phyloP scores from a whole-genome alignment of 2,797 vertebrate species.

The Brotula barbata region DNA sequence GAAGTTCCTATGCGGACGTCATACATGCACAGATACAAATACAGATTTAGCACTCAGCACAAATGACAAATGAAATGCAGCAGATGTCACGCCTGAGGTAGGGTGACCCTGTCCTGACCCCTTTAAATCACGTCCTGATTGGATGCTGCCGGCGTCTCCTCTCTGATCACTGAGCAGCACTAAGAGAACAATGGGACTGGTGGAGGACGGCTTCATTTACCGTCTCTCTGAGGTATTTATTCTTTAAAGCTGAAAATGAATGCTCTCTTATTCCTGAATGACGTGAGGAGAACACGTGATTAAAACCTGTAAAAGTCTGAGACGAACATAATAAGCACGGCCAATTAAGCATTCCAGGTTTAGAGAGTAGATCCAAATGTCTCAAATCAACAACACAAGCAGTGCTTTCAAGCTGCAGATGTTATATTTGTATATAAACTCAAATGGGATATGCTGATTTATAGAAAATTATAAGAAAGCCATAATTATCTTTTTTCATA shows the following conservation, averaged over 20 bases:
- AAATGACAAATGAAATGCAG: too few relatives aligned
- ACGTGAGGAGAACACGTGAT: neutral
- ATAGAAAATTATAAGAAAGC: too few relatives aligned
- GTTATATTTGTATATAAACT: neutral
- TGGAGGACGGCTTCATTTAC: neutral
- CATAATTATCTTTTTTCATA: too few relatives aligned
- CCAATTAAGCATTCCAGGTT: conserved; percentile 2
- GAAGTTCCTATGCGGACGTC: too few relatives aligned
- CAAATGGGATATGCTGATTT: neutral
- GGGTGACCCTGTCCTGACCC: conserved; percentile 34
- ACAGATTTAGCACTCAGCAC: too few relatives aligned
- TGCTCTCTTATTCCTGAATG: neutral
- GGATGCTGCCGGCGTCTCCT: conserved; percentile 26
- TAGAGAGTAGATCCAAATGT: conserved; percentile 13
- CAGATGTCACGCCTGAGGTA: neutral
- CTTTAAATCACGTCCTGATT: conserved; percentile 32
- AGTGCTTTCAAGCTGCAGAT: neutral
- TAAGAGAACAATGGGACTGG: neutral
- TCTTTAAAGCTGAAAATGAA: neutral
- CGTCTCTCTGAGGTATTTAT: neutral
- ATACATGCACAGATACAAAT: too few relatives aligned
- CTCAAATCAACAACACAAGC: conserved; percentile 15
- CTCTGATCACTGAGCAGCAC: conserved; percentile 1
- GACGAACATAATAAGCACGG: conserved; percentile 12
- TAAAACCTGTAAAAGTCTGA: neutral